Percentiles rank a stretch among this genome's conserved stretches.
Conservation (phyloP, 2,113 vertebrate species). For the Carollia perspicillata region DNA sequence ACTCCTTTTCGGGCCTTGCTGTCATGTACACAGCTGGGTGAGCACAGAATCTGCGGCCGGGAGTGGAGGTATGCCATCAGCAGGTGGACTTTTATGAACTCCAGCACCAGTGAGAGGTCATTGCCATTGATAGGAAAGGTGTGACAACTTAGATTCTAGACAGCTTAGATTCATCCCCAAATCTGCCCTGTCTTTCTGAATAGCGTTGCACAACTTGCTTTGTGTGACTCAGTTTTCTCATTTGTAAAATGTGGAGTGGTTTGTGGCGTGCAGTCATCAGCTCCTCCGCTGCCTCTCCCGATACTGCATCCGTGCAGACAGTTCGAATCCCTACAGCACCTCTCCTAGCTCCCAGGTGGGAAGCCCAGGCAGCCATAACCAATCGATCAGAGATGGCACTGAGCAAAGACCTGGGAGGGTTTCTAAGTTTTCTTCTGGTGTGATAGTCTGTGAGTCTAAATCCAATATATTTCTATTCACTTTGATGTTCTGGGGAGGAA, state of each 20-base stretch:
- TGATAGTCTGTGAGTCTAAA: background rate
- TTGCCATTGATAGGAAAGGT: background rate
- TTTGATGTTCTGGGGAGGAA: constrained; percentile 17
- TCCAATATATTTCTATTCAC: background rate
- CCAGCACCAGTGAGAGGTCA: background rate
- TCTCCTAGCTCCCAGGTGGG: background rate
- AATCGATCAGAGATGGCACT: background rate
- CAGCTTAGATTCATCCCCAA: background rate
- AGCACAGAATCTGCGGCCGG: background rate
- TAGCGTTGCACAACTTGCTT: background rate
- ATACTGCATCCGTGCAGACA: background rate
- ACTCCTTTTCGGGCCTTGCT: background rate
- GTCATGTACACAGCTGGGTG: background rate
- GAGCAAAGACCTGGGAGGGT: background rate
- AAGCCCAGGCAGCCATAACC: background rate
- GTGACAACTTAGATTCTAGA: background rate
- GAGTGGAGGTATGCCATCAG: background rate
- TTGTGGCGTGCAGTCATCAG: too few relatives aligned
- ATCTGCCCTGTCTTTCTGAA: background rate
- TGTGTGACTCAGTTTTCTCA: background rate
- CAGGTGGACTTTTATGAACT: background rate
- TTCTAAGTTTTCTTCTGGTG: background rate
- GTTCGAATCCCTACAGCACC: background rate
- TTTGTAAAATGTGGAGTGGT: background rate
- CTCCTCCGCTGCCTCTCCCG: background rate